Conservation (phyloP, 2,888 invertebrate species). For the Tipula vernalis region DNA sequence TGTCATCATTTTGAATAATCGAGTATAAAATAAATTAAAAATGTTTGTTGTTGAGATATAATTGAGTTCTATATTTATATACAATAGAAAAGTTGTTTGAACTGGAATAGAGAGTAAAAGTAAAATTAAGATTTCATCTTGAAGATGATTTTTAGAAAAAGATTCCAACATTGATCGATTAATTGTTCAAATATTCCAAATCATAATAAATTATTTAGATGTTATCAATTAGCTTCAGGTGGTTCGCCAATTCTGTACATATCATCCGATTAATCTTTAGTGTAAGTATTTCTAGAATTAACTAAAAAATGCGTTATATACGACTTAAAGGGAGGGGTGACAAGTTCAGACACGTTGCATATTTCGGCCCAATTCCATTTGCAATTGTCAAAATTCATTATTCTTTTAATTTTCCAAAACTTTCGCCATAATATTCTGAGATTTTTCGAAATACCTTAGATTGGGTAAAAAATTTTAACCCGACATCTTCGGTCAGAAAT, state of each 20-base stretch:
- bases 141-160: neutral
- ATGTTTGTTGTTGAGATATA: neutral
- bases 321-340: no score
- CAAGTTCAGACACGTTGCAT: no score
- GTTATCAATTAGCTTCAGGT: neutral
- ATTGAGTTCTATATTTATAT: neutral
- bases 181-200: neutral
- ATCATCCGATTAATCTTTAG: neutral
- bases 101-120: neutral
- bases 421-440: no score
- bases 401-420: no score
- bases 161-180: neutral
- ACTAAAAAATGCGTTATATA: no score
- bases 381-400: no score
- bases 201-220: neutral
- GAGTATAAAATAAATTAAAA: neutral
- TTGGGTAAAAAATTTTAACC: no score
- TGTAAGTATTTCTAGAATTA: no score
- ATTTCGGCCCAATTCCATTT: no score
- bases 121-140: neutral
- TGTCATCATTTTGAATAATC: neutral
- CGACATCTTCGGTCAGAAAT: no score
- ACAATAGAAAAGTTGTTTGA: neutral
- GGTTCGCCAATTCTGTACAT: neutral
- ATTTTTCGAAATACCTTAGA: no score